A percentile compares a stretch with the other conserved stretches of the same genome.
Conservation (phyloP, 2,888 invertebrate genomes). For the Drosophila siamana region DNA sequence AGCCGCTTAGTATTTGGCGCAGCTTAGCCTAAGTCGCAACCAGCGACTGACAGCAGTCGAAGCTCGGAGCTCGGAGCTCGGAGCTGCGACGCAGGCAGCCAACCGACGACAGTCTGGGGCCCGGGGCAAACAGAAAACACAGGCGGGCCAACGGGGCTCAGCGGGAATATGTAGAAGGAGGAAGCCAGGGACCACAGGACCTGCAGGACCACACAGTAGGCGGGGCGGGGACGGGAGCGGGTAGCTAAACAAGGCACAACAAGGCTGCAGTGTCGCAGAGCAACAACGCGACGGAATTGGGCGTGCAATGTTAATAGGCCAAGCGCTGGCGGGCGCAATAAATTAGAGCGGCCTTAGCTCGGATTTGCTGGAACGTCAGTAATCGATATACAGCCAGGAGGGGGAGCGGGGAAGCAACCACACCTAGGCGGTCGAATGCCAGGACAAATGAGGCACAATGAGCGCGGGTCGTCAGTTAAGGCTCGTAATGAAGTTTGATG, state of each 20-base stretch:
- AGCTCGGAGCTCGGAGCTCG: constrained; percentile 1
- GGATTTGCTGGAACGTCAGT: constrained; percentile 73
- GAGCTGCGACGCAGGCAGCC: not conserved
- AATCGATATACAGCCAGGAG: constrained; percentile 50
- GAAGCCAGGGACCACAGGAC: not conserved
- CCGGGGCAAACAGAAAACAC: too few relatives aligned
- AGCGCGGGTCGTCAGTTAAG: not conserved
- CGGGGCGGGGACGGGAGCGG: too few relatives aligned
- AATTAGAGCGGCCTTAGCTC: constrained; percentile 64
- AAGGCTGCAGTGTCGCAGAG: not conserved
- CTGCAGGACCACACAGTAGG: not conserved
- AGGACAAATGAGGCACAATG: constrained; percentile 41
- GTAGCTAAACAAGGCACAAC: not conserved
- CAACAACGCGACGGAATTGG: constrained; percentile 20
- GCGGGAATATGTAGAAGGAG: not conserved
- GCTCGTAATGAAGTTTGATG: constrained; percentile 20
- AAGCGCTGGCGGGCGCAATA: constrained; percentile 56
- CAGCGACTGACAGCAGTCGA: constrained; percentile 12
- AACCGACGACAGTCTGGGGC: too few relatives aligned
- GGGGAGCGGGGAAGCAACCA: not conserved
- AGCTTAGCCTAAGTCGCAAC: constrained; percentile 52
- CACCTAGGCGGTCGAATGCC: constrained; percentile 27
- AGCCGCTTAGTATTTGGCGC: constrained; percentile 66
- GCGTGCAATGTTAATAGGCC: constrained; percentile 59
- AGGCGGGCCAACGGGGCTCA: not conserved